Evolutionary conservation across 1,140 invertebrate genomes (phyloP), one percentile per base, ranked within the genome.

Genomic region (Diabrotica undecimpunctata): DNA sequence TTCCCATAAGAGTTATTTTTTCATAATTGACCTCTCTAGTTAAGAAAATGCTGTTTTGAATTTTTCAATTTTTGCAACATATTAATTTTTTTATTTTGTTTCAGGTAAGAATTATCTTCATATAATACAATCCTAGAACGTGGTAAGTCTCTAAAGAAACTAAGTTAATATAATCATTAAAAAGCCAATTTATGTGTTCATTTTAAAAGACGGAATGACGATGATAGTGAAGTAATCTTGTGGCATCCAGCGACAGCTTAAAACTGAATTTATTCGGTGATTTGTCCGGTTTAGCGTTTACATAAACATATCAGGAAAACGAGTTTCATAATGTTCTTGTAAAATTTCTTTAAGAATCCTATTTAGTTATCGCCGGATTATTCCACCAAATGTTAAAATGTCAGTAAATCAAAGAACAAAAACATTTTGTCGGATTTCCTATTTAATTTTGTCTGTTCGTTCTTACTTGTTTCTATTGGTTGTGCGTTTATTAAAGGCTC

Each of bases 291-390:
- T 57, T 38, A 57, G 12, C n/a, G 37, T 57, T 57, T 36, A 57
- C 55, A 38, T 57, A 57, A 57, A 57, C 36, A 57, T 37, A 57
- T 57, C 55, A 38, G 38, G 55, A 57, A 57, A 37, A 54, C 53
- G 12, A 54, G 53, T 54, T 54, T 57, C 38, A 9, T 57, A 37
- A 46, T 46, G n/a, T 10, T 10, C 25, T 25, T 25, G n/a, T 46
- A 46, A 46, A 46, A 46, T 8, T 46, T 46, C 5, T 10, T 46
- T 10, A 46, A 46, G 8, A 46, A 46, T 2, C n/a, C 41, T 46
- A 46, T 46, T 46, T 46, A 25, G 25, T 25, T 25, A 25, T 4
- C 25, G 25, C 25, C 25, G 25, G 25, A 25, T 2, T 25, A 25
- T 25, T 25, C 1, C 25, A 25, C 25, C 25, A 25, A 25, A 25